Evolutionary conservation across 2,113 vertebrate species (phyloP).

Genomic region (Spea multiplicata): DNA sequence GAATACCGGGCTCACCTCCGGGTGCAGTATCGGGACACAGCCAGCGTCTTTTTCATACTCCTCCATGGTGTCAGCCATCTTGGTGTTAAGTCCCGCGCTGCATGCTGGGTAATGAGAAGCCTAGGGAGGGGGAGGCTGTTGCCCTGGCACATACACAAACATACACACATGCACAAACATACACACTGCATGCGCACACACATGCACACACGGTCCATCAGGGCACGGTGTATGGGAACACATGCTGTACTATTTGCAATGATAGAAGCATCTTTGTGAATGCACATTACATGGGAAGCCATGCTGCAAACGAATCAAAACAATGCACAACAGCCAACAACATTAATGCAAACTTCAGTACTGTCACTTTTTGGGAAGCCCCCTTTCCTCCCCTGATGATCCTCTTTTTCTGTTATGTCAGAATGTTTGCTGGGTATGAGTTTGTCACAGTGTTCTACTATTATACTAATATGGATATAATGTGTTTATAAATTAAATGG

Average conservation of each 20-base stretch:
- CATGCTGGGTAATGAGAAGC: constrained; percentile 79
- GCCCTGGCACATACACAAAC: background rate
- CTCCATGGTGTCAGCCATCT: constrained; percentile 94
- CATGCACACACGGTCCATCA: background rate
- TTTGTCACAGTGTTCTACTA: no score
- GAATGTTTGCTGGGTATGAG: no score
- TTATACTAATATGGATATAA: no score
- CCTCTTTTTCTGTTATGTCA: no score
- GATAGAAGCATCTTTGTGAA: no score
- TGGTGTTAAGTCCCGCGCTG: constrained; percentile 79
- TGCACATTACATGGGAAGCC: no score
- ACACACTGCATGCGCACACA: background rate
- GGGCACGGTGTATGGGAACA: background rate
- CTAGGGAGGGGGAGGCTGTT: constrained; percentile 43
- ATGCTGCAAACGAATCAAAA: no score
- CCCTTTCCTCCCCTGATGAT: no score
- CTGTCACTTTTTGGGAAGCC: no score
- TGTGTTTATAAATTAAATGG: no score
- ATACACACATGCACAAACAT: background rate
- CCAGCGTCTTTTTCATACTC: constrained; percentile 92
- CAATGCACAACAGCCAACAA: no score
- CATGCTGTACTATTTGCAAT: background rate
- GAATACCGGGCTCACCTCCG: constrained; percentile 73
- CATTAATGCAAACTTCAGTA: no score
- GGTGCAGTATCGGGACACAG: constrained; percentile 91